Percentiles rank a stretch among this genome's conserved stretches.
These are phyloP conservation scores for Dicentrarchus labrax DNA, from an alignment of 2,113 vertebrate genomes.

Conservation along the genomic window DNA sequence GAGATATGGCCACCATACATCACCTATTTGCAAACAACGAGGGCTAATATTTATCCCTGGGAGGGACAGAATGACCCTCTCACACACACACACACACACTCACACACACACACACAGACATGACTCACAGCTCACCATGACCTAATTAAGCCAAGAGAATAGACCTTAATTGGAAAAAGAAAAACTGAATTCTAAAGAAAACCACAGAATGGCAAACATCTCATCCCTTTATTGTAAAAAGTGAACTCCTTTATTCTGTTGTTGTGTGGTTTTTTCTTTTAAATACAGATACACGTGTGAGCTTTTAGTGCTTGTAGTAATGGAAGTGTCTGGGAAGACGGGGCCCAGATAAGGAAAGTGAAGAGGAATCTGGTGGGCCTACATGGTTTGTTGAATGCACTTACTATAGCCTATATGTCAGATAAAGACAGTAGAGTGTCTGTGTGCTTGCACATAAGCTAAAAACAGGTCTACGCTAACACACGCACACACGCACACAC, in stretches of 20 bases:
- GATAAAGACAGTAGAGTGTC: conserved; percentile 16
- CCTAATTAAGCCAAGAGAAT: conserved; percentile 82
- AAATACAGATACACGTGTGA: conserved; percentile 33
- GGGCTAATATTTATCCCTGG: conserved; percentile 89
- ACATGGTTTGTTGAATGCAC: conserved; percentile 42
- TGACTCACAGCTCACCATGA: conserved; percentile 56
- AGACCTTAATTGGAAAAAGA: conserved; percentile 76
- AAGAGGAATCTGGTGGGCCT: conserved; percentile 57
- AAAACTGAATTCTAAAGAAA: conserved; percentile 34
- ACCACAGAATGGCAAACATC: conserved; percentile 48
- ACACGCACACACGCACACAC: conserved; percentile 20
- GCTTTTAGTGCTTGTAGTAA: conserved; percentile 53
- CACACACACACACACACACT: conserved; percentile 40
- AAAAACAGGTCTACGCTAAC: conserved; percentile 17
- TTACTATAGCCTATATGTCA: conserved; percentile 56
- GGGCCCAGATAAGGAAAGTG: conserved; percentile 54
- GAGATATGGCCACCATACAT: conserved; percentile 95
- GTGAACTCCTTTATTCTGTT: conserved; percentile 36
- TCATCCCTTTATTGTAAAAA: conserved; percentile 52
- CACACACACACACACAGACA: conserved; percentile 26
- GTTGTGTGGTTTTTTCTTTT: conserved; percentile 22
- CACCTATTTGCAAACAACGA: conserved; percentile 91
- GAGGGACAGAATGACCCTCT: conserved; percentile 83
- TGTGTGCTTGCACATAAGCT: conserved; percentile 18
- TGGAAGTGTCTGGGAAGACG: conserved; percentile 50